Evolutionary conservation across 2,113 vertebrate genomes (phyloP), one percentile per base, ranked within the genome.

Genomic region (Vidua chalybeata): DNA sequence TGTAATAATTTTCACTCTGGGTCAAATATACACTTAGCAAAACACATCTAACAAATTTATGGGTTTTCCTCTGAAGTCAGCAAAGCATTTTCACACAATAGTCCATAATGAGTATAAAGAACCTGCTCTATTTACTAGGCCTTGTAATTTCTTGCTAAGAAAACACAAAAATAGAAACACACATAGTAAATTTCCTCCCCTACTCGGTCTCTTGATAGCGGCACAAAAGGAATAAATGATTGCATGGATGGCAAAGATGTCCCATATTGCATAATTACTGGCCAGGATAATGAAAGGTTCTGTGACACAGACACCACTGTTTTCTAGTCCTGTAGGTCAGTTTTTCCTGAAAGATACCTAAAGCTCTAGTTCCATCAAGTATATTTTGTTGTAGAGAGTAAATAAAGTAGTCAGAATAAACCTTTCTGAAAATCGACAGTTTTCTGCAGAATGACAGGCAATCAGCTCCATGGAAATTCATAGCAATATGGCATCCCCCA

Each of bases 41-140:
- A 93, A 90, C 37, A 80, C 61, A 80, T 64, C 72, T 78, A 86
- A 92, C 59, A 86, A 89, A 94, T 84, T 67, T 71, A 87, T 43
- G 64, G 80, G 72, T 90, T 79, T 78, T 93, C 37, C 80, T 72
- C 52, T 2, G 1, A 86, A 96, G 77, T 84, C 78, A 75, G 73
- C 20, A 75, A 81, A 75, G 68, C 55, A 76, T 91, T 94, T 96
- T 84, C 87, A 91, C 77, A 91, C 69, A 94, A 49, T 74, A 87
- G 86, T 46, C 48, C 56, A 62, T 69, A 94, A 76, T 43, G 72
- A 93, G 63, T 55, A 58, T 43, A 79, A 94, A 93, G 77, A 84
- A 75, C 49, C 66, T 84, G 37, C 45, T 82, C n/a, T 84, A 7
- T 93, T 96, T 92, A 91, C 66, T 59, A 82, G 23, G 13, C 49